Evolutionary conservation across 2,113 vertebrate species (phyloP), one percentile per base, ranked within the genome.

Genomic region (Calypte anna): DNA sequence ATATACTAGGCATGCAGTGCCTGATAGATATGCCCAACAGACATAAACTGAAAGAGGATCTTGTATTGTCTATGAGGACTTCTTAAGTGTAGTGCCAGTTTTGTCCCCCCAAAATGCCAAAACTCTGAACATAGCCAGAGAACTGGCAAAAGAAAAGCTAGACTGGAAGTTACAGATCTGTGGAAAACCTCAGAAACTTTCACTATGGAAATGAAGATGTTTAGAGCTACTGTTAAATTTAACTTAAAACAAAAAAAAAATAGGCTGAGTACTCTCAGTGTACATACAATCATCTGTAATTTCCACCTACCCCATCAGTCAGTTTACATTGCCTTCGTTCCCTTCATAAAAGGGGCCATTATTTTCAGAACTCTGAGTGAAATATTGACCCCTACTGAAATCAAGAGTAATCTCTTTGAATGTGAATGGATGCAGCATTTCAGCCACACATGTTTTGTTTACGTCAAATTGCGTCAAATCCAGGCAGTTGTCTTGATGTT

Each of bases 101-200:
- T 81, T 82, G 30, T 24, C 25, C 9, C 50, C 17, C 36, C 73
- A 48, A 33, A 12, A 4, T 51, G 31, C 1, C 0, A 53, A 77
- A 82, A 67, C 21, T 78, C 21, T 78, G 18, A 7, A 24, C 79
- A 23, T 36, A 55, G 33, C 64, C 74, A 11, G 50, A 62, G 58
- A 86, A 81, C 12, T 67, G 33, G 20, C 61, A 59, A 43, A 83
- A 66, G 8, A 30, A 44, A 59, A 70, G 12, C 58, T 53, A n/a
- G 57, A 36, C 23, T 77, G 50, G 61, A 55, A 85, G 27, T 61
- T 90, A 50, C 36, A 87, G 40, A n/a, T 90, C 12, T 0, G 9
- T 48, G 50, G 62, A 73, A 84, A 79, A 76, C 28, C 43, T 93
- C 84, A 91, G 87, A 89, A 94, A 76, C 36, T 78, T 86, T 82